These are phyloP conservation scores for Hylia prasina DNA, from an alignment of 2,113 vertebrate genomes.

Conservation along the genomic window DNA sequence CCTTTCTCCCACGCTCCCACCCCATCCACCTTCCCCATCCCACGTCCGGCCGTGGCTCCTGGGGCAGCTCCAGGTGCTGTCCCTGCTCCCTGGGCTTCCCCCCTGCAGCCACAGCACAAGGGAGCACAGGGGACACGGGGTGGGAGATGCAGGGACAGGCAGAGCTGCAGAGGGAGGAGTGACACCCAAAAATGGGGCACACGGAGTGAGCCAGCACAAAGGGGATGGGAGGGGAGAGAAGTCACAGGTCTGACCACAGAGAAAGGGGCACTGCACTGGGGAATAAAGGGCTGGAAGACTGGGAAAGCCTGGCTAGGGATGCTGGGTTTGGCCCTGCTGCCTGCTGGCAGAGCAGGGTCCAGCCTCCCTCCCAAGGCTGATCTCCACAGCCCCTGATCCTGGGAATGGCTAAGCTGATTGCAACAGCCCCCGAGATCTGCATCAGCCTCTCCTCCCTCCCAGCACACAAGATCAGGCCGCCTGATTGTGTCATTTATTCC, in stretches of 20 bases:
- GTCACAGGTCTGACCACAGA: neutral
- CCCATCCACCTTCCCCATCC: neutral
- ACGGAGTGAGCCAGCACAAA: neutral
- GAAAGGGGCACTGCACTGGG: neutral
- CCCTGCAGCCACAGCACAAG: neutral
- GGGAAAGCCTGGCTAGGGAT: neutral
- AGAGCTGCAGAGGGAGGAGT: neutral
- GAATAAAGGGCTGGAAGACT: neutral
- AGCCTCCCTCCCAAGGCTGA: neutral
- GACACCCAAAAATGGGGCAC: neutral
- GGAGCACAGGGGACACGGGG: fast-evolving
- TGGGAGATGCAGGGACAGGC: neutral
- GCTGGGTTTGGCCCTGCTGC: fast-evolving
- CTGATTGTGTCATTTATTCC: constrained; percentile 22
- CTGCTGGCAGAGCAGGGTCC: neutral
- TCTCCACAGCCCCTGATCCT: neutral
- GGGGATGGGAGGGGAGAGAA: neutral
- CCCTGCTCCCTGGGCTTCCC: neutral
- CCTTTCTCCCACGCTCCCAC: constrained; percentile 19
- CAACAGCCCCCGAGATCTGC: neutral
- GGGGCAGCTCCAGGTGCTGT: neutral
- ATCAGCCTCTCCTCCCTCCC: neutral
- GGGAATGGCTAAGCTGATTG: neutral
- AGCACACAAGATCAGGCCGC: neutral
- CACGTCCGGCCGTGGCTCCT: neutral